Base-by-base conservation (phyloP, 2,797 vertebrate genomes). In the Falco columbarius region DNA sequence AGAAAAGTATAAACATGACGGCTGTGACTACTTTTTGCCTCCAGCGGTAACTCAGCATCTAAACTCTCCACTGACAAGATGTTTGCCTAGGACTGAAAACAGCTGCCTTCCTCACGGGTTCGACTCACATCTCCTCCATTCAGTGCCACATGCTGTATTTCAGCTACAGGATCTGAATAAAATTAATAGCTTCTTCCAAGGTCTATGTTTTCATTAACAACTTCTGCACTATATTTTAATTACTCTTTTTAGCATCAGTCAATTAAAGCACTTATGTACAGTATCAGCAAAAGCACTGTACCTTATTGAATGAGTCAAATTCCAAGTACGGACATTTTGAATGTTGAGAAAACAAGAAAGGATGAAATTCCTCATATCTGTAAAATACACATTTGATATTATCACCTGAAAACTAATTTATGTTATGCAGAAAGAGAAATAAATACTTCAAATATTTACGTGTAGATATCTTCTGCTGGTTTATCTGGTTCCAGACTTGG, bases 341-440 rank as follows among this genome's bases (percentile, higher is more conserved):
- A 98, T 99, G 98, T 96, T 99, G 99, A 79, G 98, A 98, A 97
- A 99, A 99, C 93, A 99, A 98, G 97, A 99, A 99, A 82, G 99
- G 99, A 96, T 99, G 99, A 98, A 99, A 99, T 97, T 99, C 99
- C 93, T 99, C 99, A 95, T 99, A 99, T 96, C 99, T 99, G 98
- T 88, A 98, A 97, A 97, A 98, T 42, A 98, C 27, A 98, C 42
- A 92, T 81, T 90, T 38, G 86, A 95, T 90, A 94, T 62, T 47
- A 96, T 93, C 90, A 97, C 63, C 97, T 95, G 94, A 89, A 92
- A 93, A 63, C 92, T 88, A 89, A 77, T 67, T 73, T 46, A 59
- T 54, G 85, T 19, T 44, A 44, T 44, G 56, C 7, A 88, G 40
- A 93, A 72, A 71, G 95, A 3, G 8, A 16, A 89, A 70, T 14